Base-by-base conservation (phyloP, 30 jellyfish, hydroid and myxozoan species). In the Aurelia sp. region DNA sequence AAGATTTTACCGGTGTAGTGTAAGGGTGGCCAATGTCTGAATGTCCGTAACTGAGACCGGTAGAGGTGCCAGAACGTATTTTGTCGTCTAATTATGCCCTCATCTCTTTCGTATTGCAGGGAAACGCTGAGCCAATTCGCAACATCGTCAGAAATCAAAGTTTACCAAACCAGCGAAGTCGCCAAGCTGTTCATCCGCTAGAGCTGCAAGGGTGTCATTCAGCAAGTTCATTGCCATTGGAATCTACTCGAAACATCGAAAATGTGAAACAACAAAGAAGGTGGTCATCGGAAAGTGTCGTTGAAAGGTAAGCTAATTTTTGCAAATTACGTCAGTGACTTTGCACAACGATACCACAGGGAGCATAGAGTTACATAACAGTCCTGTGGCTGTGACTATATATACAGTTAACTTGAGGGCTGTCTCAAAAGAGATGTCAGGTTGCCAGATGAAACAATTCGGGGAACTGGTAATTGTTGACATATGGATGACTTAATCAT, bases 161-260 rank as follows among this genome's bases (percentile, higher is more conserved):
- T 50, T 52, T 65, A 9, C 92, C 92, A 33, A 83, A 83, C 69
- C 92, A 83, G 50, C 59, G 92, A 58, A 83, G 92, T 35, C 92
- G 92, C 62, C 86, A 83, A 59, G 92, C 86, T 33, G 5, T 75
- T 38, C 72, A 61, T 44, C 92, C 86, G 8, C 18, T 60, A 13
- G 77, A 30, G 20, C 48, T 31, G 71, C 70, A 16, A 59, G 68
- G 71, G 20, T 21, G 76, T 5, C 55, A 18, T 64, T 77, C 88
- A 12, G 55, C 76, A 8, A 51, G 67, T 11, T 67, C 75, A 3
- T 57, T 79, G 10, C 86, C 92, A 40, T n/a, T 48, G 17, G 47
- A 74, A 31, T 62, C 92, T 12, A 33, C 64, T 12, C 61, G 17
- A 13, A 13, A 35, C 27, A 21, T 44, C 4, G 40, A 74, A 47